Evolutionary conservation across 2,797 vertebrate species (phyloP).

Genomic region (Pangasius sanitwongsei): DNA sequence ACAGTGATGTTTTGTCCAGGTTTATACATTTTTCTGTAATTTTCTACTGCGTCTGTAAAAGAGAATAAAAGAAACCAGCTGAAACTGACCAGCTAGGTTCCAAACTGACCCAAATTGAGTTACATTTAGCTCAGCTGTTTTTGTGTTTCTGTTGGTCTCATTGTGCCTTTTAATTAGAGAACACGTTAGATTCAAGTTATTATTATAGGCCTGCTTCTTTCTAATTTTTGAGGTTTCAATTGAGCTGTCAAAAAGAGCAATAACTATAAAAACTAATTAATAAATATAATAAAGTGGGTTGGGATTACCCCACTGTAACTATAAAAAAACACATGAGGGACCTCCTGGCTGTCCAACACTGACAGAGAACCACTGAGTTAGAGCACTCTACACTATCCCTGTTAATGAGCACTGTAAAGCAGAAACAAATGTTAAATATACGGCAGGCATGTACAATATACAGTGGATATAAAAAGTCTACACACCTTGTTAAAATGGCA

Average conservation of each 20-base stretch:
- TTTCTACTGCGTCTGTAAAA: not conserved
- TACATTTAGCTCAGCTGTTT: not conserved
- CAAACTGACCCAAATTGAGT: not conserved
- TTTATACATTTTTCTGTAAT: not conserved
- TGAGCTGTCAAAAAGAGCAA: not conserved
- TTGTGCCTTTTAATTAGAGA: not conserved
- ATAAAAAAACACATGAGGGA: not conserved
- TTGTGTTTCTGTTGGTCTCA: not conserved
- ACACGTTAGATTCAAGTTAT: not conserved
- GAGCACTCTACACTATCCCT: not conserved
- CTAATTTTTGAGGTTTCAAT: not conserved
- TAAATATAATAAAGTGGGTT: not conserved
- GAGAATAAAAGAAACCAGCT: not conserved
- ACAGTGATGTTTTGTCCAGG: not conserved
- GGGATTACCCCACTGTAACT: not conserved
- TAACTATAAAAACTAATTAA: not conserved
- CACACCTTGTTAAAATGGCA: too few species aligned
- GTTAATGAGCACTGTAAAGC: not conserved
- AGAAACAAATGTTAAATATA: not conserved
- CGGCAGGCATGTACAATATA: not conserved
- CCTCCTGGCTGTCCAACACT: not conserved
- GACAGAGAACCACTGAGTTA: not conserved
- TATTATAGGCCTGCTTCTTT: not conserved
- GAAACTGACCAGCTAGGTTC: not conserved
- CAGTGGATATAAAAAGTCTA: too few species aligned